Conservation (phyloP, 2,888 invertebrate genomes). For the Dasysyrphus tricinctus region DNA sequence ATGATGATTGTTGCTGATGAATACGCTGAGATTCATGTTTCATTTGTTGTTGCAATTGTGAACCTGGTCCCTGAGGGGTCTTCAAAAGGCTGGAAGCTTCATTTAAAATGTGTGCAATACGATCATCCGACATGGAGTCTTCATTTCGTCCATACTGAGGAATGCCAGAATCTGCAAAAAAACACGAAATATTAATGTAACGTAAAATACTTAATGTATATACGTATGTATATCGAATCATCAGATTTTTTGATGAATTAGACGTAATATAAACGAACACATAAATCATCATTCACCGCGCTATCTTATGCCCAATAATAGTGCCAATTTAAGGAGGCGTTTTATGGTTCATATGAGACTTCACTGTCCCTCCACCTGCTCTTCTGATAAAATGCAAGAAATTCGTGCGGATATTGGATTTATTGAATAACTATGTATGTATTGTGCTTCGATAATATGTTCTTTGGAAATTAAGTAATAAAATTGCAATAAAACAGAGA, state of each 20-base stretch:
- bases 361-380: slow-evolving; percentile 26
- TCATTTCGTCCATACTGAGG: slow-evolving; percentile 91
- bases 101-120: slow-evolving; percentile 95
- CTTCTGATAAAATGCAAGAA: slow-evolving; percentile 54
- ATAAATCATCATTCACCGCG: slow-evolving; percentile 26
- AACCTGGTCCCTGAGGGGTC: slow-evolving; percentile 82
- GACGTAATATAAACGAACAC: slow-evolving; percentile 2
- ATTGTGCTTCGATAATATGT: slow-evolving; percentile 67
- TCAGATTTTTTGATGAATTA: slow-evolving; percentile 5
- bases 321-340: slow-evolving; percentile 31
- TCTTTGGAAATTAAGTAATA: slow-evolving; percentile 78
- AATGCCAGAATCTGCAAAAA: slow-evolving; percentile 88
- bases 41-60: slow-evolving; percentile 82
- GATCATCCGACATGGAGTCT: slow-evolving; percentile 93
- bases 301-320: background rate
- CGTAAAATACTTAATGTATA: too few species aligned
- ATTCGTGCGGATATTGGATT: slow-evolving; percentile 75
- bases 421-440: slow-evolving; percentile 77
- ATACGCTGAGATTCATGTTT: slow-evolving; percentile 84
- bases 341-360: slow-evolving; percentile 25
- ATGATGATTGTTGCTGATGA: slow-evolving; percentile 86
- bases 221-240: slow-evolving; percentile 70
- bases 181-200: slow-evolving; percentile 17
- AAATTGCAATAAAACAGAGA: slow-evolving; percentile 66
- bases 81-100: slow-evolving; percentile 97